phyloP scores from a whole-genome alignment of 2,888 invertebrate species.

The Agrotis ipsilon region DNA sequence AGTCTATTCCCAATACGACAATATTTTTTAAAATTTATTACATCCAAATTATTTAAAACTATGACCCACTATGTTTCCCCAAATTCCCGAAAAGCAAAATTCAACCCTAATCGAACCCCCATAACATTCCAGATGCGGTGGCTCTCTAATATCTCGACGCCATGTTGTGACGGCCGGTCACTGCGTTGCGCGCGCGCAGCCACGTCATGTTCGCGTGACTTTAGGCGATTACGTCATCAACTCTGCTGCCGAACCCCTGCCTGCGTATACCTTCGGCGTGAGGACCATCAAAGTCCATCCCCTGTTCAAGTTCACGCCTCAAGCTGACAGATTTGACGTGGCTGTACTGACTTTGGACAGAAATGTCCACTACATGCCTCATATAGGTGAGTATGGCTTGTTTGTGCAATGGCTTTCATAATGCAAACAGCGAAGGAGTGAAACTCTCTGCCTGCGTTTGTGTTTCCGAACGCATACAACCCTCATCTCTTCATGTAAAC shows the following conservation, averaged over 20 bases:
- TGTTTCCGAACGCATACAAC: no score
- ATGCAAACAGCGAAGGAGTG: no score
- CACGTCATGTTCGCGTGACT: constrained; percentile 97
- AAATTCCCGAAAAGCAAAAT: not conserved
- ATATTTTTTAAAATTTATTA: not conserved
- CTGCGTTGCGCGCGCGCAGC: constrained; percentile 97
- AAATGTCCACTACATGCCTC: constrained; percentile 97
- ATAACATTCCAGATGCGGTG: constrained; percentile 94
- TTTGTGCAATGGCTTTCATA: constrained; percentile 8
- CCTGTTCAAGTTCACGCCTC: constrained; percentile 96
- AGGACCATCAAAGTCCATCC: constrained; percentile 97
- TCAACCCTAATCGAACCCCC: constrained; percentile 21
- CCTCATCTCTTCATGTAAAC: no score
- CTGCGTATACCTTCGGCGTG: constrained; percentile 98
- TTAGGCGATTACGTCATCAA: constrained; percentile 98
- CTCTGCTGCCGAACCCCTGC: constrained; percentile 97
- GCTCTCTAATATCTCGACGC: constrained; percentile 96
- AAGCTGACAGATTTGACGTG: constrained; percentile 97
- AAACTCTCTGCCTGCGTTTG: no score
- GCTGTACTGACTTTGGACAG: constrained; percentile 97
- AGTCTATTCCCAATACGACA: not conserved
- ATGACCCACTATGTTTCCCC: no score
- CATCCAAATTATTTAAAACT: not conserved
- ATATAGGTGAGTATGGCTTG: constrained; percentile 91
- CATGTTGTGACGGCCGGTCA: constrained; percentile 98